Percentiles rank a stretch among this genome's conserved stretches.
phyloP scores from a whole-genome alignment of 2,797 vertebrate species.

The Acomys russatus region DNA sequence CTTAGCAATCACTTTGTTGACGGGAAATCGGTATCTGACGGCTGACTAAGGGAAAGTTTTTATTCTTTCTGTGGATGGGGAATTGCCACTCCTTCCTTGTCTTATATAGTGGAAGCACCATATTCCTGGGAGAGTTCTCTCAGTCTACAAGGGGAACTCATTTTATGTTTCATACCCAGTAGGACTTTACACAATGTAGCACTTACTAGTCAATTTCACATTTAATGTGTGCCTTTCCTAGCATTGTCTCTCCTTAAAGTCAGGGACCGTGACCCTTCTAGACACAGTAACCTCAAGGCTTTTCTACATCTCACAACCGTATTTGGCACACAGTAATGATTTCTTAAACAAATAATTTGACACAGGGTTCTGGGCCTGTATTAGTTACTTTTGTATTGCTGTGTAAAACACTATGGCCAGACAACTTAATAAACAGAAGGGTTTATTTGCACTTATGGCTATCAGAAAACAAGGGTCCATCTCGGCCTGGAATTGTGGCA shows the following conservation, averaged over 20 bases:
- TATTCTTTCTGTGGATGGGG: not conserved
- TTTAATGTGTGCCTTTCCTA: not conserved
- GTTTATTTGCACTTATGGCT: not conserved
- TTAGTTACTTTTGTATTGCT: not conserved
- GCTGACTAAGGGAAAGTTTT: slow-evolving; percentile 41
- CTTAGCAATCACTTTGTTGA: not conserved
- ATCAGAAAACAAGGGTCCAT: not conserved
- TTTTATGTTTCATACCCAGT: not conserved
- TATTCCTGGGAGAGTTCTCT: not conserved
- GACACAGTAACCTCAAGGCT: not conserved
- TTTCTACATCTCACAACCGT: not conserved
- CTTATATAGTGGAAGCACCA: not conserved
- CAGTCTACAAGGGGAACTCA: not conserved
- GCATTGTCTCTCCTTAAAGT: not conserved
- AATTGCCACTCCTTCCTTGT: not conserved
- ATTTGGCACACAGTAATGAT: not conserved
- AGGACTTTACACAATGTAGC: not conserved
- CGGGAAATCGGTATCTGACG: not conserved
- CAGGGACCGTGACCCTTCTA: not conserved
- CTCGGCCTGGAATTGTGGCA: not conserved
- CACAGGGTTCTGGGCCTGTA: not conserved
- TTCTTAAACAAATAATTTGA: not conserved
- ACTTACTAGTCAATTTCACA: not conserved
- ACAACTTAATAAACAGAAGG: not conserved
- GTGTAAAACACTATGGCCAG: not conserved